These are phyloP conservation scores for Engraulis encrasicolus DNA, from an alignment of 2,113 vertebrate genomes.

Conservation along the genomic window DNA sequence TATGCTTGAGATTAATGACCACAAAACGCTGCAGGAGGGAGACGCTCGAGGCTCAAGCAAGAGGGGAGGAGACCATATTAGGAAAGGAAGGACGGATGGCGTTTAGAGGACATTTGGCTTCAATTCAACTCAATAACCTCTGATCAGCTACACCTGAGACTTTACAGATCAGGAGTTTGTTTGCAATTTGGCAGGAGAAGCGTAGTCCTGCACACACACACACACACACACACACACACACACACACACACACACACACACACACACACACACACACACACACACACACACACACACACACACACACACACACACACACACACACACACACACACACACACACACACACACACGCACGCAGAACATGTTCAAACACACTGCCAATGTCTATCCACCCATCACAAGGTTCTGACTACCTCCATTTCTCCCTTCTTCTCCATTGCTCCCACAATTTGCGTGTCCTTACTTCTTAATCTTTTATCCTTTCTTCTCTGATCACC, in stretches of 20 bases:
- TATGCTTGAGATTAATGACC: neutral
- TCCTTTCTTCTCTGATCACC: neutral
- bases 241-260: too few species aligned
- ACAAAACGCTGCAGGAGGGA: neutral
- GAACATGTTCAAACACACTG: neutral
- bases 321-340: too few species aligned
- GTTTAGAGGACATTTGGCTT: neutral
- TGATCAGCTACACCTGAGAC: neutral
- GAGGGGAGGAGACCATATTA: neutral
- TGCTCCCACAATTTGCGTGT: neutral
- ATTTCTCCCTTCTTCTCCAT: neutral
- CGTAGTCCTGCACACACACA: conserved; percentile 1
- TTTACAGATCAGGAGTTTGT: neutral
- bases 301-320: too few species aligned
- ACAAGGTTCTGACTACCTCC: neutral
- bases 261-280: too few species aligned
- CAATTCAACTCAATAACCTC: neutral
- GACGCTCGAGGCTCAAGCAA: neutral
- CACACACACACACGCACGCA: neutral
- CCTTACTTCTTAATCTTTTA: neutral
- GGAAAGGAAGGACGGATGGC: neutral
- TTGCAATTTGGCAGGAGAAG: neutral
- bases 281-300: too few species aligned
- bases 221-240: too few species aligned
- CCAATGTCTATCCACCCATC: neutral